Evolutionary conservation across 2,888 invertebrate genomes (phyloP), one percentile per base, ranked within the genome.

Genomic region (Blera fallax): DNA sequence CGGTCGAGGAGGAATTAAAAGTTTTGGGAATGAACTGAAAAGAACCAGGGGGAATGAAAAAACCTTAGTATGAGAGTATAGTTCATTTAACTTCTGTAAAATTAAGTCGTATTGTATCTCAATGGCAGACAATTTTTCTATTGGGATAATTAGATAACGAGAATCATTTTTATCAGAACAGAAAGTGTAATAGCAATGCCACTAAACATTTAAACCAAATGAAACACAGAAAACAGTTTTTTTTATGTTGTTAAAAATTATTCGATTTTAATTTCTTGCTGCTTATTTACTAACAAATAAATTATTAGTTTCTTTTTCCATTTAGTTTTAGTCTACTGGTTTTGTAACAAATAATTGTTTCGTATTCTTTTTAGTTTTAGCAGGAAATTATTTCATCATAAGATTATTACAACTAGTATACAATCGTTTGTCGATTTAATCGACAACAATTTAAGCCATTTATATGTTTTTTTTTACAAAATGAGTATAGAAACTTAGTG

Each of bases 401-500:
- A 58, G 43, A 52, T 65, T 29, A 43, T 60, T 83, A 69, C 37
- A 79, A 69, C 34, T 73, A 74, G 74, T 80, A 43, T 84, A 79
- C 74, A 83, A 18, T 83, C 29, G 14, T 52, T 50, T 14, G 50
- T 70, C 84, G 65, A 84, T 84, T 84, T 10, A n/a, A 80, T 84
- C 70, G 74, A 65, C 37, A 56, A 56, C 37, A 65, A 18, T 58
- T 21, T 24, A 62, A 56, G 58, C 43, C 72, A 65, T n/a, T 45
- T 10, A 40, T 64, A n/a, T 40, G 40, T 16, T 60, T 27, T 50
- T 82, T 21, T 29, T 56, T 69, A 54, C 56, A 84, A 84, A 80
- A 84, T 80, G 56, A 81, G 81, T 85, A 65, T 77, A 85, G 85
- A 85, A 85, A 81, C 76, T 76, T 80, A 85, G 50, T 85, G 85